phyloP scores from a whole-genome alignment of 2,113 vertebrate genomes.

The Gymnogyps californianus region DNA sequence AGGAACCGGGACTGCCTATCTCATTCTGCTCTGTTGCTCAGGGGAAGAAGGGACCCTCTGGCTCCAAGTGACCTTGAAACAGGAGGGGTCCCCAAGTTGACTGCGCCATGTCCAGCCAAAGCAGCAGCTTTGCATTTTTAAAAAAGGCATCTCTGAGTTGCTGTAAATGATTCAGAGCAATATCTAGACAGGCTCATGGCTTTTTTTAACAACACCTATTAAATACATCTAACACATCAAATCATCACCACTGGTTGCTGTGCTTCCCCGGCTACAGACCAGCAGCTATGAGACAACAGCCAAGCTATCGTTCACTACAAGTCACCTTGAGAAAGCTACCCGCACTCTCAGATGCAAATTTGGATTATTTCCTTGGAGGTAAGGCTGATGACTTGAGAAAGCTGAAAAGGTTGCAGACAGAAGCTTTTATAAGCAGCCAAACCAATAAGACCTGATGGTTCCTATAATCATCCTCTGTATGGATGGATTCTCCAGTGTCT shows the following conservation, averaged over 20 bases:
- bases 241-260: background rate
- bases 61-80: background rate
- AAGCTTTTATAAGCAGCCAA: background rate
- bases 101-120: background rate
- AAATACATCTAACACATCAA: background rate
- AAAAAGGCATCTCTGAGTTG: background rate
- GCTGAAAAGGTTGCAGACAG: background rate
- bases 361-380: background rate
- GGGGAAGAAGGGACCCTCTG: background rate
- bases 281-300: background rate
- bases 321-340: background rate
- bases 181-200: background rate
- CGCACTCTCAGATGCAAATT: background rate
- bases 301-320: background rate
- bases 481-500: background rate
- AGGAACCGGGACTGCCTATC: background rate
- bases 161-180: background rate
- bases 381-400: background rate
- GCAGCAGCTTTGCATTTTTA: background rate
- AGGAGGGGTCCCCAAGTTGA: background rate
- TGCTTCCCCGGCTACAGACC: background rate
- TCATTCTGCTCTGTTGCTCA: accelerated
- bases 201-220: background rate
- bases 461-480: background rate
- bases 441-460: background rate